Evolutionary conservation across 2,888 invertebrate species (phyloP).

Genomic region (Trissoscelio sp.): DNA sequence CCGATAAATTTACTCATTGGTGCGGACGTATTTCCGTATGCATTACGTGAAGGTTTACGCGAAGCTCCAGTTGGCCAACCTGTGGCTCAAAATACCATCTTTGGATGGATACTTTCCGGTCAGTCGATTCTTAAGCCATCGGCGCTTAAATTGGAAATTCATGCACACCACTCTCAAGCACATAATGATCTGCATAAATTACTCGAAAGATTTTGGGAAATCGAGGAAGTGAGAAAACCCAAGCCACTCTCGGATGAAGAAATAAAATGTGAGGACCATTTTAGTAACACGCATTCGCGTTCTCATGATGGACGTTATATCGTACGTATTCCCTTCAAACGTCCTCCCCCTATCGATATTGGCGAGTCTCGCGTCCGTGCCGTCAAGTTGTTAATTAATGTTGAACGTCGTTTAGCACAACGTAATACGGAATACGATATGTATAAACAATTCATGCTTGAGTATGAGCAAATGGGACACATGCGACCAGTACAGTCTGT

Average conservation of each 20-base stretch:
- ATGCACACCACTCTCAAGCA: background rate
- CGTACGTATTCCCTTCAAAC: background rate
- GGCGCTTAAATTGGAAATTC: too few relatives aligned
- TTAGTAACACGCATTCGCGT: background rate
- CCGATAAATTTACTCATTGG: too few relatives aligned
- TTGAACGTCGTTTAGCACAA: constrained; percentile 2
- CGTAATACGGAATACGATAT: background rate
- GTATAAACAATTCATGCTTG: background rate
- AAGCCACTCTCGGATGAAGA: background rate
- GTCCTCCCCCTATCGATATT: background rate
- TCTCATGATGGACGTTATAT: background rate
- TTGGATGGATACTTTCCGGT: background rate
- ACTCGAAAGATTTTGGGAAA: background rate
- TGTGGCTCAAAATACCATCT: background rate
- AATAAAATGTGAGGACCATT: background rate
- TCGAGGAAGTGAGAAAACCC: background rate
- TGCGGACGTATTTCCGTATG: too few relatives aligned
- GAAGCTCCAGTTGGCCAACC: background rate
- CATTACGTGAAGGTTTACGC: too few relatives aligned
- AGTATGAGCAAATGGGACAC: too few relatives aligned
- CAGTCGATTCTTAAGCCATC: background rate
- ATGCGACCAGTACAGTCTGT: too few relatives aligned
- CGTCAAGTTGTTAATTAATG: background rate
- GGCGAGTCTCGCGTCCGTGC: background rate
- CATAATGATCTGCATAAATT: background rate